Conservation (phyloP, 2,888 invertebrate species). For the Acanthosepion lycidas region DNA sequence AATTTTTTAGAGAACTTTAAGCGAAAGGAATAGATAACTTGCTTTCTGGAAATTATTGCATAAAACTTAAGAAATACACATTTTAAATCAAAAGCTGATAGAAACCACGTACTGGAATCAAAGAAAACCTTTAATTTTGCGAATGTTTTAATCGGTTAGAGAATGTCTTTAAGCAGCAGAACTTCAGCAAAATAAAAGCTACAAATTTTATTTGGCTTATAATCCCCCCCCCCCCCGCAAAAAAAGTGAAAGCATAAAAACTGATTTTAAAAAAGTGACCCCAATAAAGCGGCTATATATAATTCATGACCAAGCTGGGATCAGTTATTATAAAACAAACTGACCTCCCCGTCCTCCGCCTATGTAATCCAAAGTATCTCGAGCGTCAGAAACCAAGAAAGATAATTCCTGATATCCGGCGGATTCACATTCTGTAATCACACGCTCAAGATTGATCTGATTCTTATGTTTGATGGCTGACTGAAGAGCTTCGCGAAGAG, state of each 20-base stretch:
- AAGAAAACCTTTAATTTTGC: background rate
- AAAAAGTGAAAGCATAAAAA: background rate
- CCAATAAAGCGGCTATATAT: background rate
- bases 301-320: background rate
- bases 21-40: background rate
- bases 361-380: background rate
- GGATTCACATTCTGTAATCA: background rate
- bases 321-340: background rate
- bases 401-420: conserved; percentile 39
- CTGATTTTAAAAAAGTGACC: background rate
- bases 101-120: background rate
- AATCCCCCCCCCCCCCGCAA: no score
- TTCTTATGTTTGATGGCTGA: background rate
- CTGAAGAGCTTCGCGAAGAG: background rate
- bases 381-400: background rate
- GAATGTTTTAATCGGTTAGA: background rate
- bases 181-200: background rate
- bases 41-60: background rate
- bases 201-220: background rate
- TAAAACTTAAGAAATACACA: background rate
- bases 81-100: background rate
- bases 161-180: background rate
- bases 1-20: background rate
- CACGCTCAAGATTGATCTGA: background rate
- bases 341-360: conserved; percentile 43